Base-by-base conservation (phyloP, 2,888 invertebrate genomes). In the Zaprionus bogoriensis region DNA sequence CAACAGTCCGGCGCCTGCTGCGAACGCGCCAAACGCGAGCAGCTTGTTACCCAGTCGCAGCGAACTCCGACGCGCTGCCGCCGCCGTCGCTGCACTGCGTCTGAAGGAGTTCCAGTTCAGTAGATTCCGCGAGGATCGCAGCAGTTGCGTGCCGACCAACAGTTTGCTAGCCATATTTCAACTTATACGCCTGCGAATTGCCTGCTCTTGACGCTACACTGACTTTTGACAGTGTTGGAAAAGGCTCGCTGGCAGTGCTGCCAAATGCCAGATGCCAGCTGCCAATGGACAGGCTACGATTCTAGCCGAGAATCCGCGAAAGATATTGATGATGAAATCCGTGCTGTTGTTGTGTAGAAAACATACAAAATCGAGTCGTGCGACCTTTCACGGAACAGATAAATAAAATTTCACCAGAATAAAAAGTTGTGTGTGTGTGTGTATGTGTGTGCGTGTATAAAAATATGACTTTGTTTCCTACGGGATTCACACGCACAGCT, bases 1-100 rank as follows among this genome's bases (percentile, higher is more conserved):
- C 22, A 98, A 90, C 0, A 97, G 95, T 10, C 97, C 96, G 17
- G 95, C 94, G 41, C 97, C 96, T 20, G 96, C 96, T 23, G 96
- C 96, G 10, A 96, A 91, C 10, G 95, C 93, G 39, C 98, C 98
- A 73, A 96, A 94, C 67, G 95, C 93, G 78, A 95, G 90, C 2
- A 72, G 7, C 39, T 67, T 81, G 3, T 55, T 45, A 2, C 32
- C 7, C 32, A 36, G 1, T 9, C 32, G 32, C 9, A 9, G 17
- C 32, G 4, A 12, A 36, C 7, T 7, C 9, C 3, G 32, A 7
- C n/a, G n/a, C n/a, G n/a, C n/a, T 30, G 23, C 17, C 0, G 23
- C 42, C 1, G 12, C 28, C 7, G 4, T 39, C 5, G 39, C 17
- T 4, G 64, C 22, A 44, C 32, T 54, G 9, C 69, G 61, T 36